Conservation (phyloP, 2,888 invertebrate species). For the Falcaria lacertinaria region DNA sequence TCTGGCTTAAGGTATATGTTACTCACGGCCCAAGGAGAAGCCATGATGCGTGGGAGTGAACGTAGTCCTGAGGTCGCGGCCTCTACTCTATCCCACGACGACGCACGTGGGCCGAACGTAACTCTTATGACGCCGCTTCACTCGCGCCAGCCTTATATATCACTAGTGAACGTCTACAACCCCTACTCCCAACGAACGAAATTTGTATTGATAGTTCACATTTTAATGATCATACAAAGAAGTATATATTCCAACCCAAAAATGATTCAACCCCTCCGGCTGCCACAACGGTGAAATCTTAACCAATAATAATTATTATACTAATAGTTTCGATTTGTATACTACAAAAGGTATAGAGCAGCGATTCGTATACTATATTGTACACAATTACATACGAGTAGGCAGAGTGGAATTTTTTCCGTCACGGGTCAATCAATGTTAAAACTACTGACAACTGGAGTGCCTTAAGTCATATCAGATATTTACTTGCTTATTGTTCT, state of each 20-base stretch:
- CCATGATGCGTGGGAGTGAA: conserved; percentile 54
- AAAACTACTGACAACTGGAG: no score
- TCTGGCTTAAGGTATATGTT: conserved; percentile 19
- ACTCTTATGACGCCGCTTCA: conserved; percentile 42
- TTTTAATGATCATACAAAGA: conserved; percentile 23
- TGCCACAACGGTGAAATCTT: no score
- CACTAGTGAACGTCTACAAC: conserved; percentile 62
- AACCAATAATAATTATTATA: no score
- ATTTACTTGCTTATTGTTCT: neutral
- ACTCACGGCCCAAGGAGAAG: conserved; percentile 66
- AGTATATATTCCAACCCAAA: neutral
- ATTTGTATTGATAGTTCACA: conserved; percentile 37
- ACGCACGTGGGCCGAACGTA: conserved; percentile 36
- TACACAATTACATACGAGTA: no score
- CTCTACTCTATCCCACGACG: conserved; percentile 35
- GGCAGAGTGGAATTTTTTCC: neutral
- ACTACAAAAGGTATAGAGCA: no score
- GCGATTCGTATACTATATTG: no score
- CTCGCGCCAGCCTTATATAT: conserved; percentile 59
- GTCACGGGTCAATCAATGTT: neutral
- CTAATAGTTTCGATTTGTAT: no score
- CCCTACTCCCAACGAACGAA: conserved; percentile 51
- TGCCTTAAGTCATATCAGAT: no score
- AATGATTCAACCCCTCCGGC: no score
- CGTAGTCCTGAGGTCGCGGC: conserved; percentile 27